Evolutionary conservation across 2,113 vertebrate species (phyloP), one percentile per base, ranked within the genome.

Genomic region (Laterallus jamaicensis): DNA sequence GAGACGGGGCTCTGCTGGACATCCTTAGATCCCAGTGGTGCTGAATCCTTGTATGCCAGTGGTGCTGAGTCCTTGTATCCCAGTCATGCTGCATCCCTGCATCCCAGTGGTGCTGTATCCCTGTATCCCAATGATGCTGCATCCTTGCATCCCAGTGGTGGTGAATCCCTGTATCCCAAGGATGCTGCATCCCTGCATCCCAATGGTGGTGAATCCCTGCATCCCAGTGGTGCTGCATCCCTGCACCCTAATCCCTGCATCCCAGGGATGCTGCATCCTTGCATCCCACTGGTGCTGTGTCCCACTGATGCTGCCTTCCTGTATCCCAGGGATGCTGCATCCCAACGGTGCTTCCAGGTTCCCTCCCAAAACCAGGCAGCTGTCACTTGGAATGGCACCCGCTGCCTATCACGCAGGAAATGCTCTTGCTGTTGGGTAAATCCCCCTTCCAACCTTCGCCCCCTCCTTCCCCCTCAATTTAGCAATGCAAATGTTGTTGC

Each of bases 311-410:
- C 10, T 35, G 35, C 35, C 35, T 35, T 19, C 47, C 18, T 47
- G 47, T 19, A 47, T 47, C 47, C 47, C 47, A 47, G 8, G 8
- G 47, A 20, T 47, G 47, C 11, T 6, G 8, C 25, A 31, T 29
- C 50, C 66, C 12, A 0, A 15, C 2, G 25, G 14, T 0, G 0
- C 10, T 32, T 47, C 29, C 19, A 7, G 15, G 1, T 25, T 20
- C 68, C 42, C 12, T 68, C 69, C 59, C 69, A 35, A 52, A 42
- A 42, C 4, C 4, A 2, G 7, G 0, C 0, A 10, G 40, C 44
- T 20, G 5, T 18, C n/a, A 20, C 35, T 71, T 12, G 0, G 62
- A 14, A 2, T 12, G 73, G 62, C 39, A 52, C 55, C 55, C 11
- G 1, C 28, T 12, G 11, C 28, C 59, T 18, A 15, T 7, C 92